These are phyloP conservation scores for Sacculina carcini DNA, from an alignment of 2,888 invertebrate species.

Conservation along the genomic window DNA sequence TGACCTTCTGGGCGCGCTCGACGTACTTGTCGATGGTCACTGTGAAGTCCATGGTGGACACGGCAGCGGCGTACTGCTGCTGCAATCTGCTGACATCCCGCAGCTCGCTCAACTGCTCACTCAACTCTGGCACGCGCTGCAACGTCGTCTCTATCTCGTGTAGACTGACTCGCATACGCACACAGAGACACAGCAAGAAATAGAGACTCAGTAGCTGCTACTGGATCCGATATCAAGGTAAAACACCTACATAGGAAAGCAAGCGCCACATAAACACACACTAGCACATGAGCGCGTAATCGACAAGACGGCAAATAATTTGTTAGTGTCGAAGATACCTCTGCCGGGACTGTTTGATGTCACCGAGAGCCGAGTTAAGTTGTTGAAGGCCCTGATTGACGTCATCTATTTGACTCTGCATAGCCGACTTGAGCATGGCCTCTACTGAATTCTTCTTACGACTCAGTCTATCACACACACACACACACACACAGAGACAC, in stretches of 20 bases:
- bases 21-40: constrained; percentile 1
- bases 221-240: too few species aligned
- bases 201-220: too few species aligned
- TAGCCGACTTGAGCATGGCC: constrained; percentile 86
- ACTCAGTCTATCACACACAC: constrained; percentile 23
- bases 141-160: constrained; percentile 48
- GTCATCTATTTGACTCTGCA: constrained; percentile 91
- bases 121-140: constrained; percentile 46
- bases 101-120: constrained; percentile 52
- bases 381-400: constrained; percentile 79
- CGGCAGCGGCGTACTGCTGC: constrained; percentile 90
- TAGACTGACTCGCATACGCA: constrained; percentile 27
- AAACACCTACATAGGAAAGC: too few species aligned
- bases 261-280: too few species aligned
- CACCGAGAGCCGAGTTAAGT: constrained; percentile 54
- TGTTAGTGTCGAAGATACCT: neutral
- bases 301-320: neutral
- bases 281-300: too few species aligned
- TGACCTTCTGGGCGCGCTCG: constrained; percentile 1
- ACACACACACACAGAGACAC: neutral
- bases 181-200: too few species aligned
- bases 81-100: constrained; percentile 78
- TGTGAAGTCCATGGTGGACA: constrained; percentile 18
- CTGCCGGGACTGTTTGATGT: constrained; percentile 32
- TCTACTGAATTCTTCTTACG: constrained; percentile 71